phyloP scores from a whole-genome alignment of 2,888 invertebrate species.

The Carpatolechia fugitivella region DNA sequence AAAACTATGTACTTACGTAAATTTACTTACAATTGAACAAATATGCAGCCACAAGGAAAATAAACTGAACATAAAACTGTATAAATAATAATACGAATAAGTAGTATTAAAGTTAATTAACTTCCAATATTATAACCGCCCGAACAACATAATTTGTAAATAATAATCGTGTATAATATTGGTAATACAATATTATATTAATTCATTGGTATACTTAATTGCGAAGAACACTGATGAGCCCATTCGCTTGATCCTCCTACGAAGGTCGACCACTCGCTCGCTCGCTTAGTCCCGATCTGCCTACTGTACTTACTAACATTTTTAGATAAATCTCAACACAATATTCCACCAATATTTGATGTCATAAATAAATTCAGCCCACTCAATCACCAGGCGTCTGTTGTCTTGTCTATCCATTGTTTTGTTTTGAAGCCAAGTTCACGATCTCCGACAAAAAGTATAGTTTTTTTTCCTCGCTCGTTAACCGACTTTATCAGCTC shows the following conservation, averaged over 20 bases:
- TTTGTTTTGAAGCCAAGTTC: conserved; percentile 8
- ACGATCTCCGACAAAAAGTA: conserved; percentile 1
- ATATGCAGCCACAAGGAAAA: conserved; percentile 26
- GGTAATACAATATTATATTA: conserved; percentile 47
- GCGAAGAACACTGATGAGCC: conserved; percentile 55
- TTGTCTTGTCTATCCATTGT: conserved; percentile 5
- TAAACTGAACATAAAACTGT: conserved; percentile 34
- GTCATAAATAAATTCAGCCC: not conserved
- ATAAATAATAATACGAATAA: not conserved
- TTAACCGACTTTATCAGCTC: conserved; percentile 34
- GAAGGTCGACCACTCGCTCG: conserved; percentile 64
- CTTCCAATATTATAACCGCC: not conserved
- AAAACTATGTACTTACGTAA: not conserved
- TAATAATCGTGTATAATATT: not conserved
- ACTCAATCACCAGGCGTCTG: not conserved
- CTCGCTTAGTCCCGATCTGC: conserved; percentile 6
- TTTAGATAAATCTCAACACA: not conserved
- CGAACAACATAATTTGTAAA: not conserved
- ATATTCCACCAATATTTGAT: too few relatives aligned
- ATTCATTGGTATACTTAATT: conserved; percentile 35
- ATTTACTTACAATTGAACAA: not conserved
- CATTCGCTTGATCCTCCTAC: conserved; percentile 53
- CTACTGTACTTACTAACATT: not conserved
- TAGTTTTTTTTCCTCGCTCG: conserved; percentile 29
- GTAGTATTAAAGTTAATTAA: not conserved